Evolutionary conservation across 2,113 vertebrate species (phyloP).

Genomic region (Nerophis lumbriciformis): DNA sequence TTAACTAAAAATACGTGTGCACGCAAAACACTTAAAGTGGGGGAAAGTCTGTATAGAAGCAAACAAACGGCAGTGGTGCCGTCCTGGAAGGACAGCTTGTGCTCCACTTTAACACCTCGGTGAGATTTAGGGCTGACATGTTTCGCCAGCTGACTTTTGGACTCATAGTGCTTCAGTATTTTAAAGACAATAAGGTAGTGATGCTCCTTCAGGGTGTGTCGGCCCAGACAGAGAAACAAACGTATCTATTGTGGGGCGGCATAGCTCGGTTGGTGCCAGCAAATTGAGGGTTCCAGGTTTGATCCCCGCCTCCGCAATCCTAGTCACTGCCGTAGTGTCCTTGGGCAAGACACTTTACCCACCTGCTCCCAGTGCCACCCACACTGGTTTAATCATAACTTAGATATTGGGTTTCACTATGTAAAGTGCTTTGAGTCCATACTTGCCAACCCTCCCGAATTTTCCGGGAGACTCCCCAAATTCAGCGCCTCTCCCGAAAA

Average conservation of each 20-base stretch:
- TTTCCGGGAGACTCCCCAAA: no score
- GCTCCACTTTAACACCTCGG: conserved; percentile 6
- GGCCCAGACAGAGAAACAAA: background rate
- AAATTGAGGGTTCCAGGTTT: no score
- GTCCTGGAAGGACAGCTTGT: background rate
- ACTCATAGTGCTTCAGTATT: background rate
- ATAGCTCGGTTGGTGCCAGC: no score
- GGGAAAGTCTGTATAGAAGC: conserved; percentile 31
- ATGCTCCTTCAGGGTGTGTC: background rate
- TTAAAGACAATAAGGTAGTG: background rate
- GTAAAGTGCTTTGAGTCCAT: no score
- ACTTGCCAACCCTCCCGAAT: no score
- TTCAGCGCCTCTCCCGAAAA: no score
- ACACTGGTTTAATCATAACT: no score
- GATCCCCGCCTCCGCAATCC: no score
- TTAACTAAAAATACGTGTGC: conserved; percentile 29
- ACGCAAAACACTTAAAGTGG: conserved; percentile 30
- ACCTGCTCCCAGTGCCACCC: no score
- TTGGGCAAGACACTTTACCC: no score
- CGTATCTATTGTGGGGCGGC: background rate
- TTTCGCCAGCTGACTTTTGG: background rate
- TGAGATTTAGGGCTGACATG: conserved; percentile 3
- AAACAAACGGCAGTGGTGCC: conserved; percentile 6
- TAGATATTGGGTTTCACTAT: no score
- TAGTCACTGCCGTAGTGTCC: no score